phyloP scores from a whole-genome alignment of 2,797 vertebrate genomes.

The Xiphophorus birchmanni region DNA sequence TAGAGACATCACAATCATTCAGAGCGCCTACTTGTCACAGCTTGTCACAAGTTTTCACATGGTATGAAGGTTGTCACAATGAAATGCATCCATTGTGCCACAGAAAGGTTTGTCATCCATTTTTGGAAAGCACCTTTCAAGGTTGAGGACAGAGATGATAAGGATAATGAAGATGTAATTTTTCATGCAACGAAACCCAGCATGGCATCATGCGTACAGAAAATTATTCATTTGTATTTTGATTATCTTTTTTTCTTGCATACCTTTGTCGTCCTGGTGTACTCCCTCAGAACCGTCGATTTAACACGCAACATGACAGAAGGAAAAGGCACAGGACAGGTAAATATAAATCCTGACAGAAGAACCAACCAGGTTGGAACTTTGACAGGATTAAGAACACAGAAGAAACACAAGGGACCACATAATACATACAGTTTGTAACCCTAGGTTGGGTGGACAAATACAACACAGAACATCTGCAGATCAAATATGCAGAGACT shows the following conservation, averaged over 20 bases:
- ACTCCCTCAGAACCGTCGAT: slow-evolving; percentile 72
- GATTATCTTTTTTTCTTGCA: slow-evolving; percentile 52
- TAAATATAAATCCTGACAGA: slow-evolving; percentile 79
- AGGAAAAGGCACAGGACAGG: slow-evolving; percentile 77
- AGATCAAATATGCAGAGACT: slow-evolving; percentile 39
- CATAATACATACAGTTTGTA: slow-evolving; percentile 41
- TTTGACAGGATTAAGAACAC: slow-evolving; percentile 73
- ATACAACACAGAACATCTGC: slow-evolving; percentile 41
- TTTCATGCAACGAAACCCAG: slow-evolving; percentile 69
- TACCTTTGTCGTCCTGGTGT: slow-evolving; percentile 77
- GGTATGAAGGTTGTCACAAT: slow-evolving; percentile 58
- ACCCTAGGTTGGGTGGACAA: slow-evolving; percentile 49
- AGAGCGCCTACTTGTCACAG: slow-evolving; percentile 43
- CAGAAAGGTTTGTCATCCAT: slow-evolving; percentile 66
- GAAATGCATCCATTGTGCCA: slow-evolving; percentile 59
- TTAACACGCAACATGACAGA: slow-evolving; percentile 74
- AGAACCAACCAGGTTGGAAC: slow-evolving; percentile 68
- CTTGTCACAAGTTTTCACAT: slow-evolving; percentile 30
- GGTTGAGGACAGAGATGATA: background rate
- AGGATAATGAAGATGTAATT: slow-evolving; percentile 53
- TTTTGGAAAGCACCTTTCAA: slow-evolving; percentile 58
- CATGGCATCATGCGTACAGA: slow-evolving; percentile 66
- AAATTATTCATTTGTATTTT: slow-evolving; percentile 53
- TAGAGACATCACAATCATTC: slow-evolving; percentile 36
- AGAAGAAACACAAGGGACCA: slow-evolving; percentile 61